phyloP scores from a whole-genome alignment of 2,888 invertebrate species.

The Dorcus parallelipipedus region DNA sequence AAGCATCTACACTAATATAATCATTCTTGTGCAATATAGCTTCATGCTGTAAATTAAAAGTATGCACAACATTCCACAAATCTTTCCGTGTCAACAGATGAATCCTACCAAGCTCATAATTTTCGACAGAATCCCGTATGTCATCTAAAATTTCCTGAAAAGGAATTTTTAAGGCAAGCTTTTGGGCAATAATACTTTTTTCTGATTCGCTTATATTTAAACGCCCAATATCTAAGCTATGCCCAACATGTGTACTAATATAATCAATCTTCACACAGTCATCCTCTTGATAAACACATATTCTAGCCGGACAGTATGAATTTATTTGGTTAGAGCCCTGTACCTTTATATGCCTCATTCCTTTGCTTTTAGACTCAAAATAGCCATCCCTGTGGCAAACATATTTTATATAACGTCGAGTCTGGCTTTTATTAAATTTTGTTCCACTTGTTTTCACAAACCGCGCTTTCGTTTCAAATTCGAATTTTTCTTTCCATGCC shows the following conservation, averaged over 20 bases:
- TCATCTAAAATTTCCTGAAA: neutral
- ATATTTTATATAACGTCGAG: neutral
- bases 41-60: neutral
- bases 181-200: neutral
- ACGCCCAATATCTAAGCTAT: neutral
- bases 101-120: neutral
- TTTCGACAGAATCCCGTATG: neutral
- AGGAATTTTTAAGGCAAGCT: neutral
- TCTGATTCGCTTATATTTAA: neutral
- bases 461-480: too few relatives aligned
- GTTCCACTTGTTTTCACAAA: too few relatives aligned
- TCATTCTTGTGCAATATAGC: neutral
- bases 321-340: neutral
- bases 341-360: too few relatives aligned
- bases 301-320: neutral
- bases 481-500: too few relatives aligned
- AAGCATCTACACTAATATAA: neutral
- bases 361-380: neutral
- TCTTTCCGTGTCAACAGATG: neutral
- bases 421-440: too few relatives aligned
- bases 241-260: neutral
- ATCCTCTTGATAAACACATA: neutral
- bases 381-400: neutral
- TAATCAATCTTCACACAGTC: neutral
- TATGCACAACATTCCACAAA: neutral